Evolutionary conservation across 2,888 invertebrate species (phyloP).

Genomic region (Maniola hyperantus): DNA sequence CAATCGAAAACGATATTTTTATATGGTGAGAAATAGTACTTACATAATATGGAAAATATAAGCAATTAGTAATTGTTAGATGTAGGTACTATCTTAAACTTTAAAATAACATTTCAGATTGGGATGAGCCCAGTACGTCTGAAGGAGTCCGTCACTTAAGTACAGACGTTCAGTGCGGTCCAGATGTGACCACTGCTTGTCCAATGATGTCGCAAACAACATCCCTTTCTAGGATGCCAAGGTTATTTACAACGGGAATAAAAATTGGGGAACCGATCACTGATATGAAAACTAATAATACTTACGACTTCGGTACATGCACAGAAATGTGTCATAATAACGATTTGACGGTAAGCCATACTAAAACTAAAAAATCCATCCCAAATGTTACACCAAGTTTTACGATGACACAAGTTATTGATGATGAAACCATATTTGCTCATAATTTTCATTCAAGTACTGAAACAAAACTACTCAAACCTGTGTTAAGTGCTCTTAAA

Average conservation of each 20-base stretch:
- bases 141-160: conserved; percentile 69
- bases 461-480: conserved; percentile 48
- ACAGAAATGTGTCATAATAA: conserved; percentile 35
- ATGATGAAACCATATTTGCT: conserved; percentile 6
- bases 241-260: conserved; percentile 51
- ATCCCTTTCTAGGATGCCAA: conserved; percentile 53
- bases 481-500: conserved; percentile 47
- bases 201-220: conserved; percentile 54
- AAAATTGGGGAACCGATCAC: conserved; percentile 53
- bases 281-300: conserved; percentile 40
- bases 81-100: neutral
- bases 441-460: conserved; percentile 12
- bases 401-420: conserved; percentile 42
- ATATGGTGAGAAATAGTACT: conserved; percentile 54
- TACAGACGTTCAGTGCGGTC: conserved; percentile 72
- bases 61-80: neutral
- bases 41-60: neutral
- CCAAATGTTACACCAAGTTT: conserved; percentile 40
- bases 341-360: conserved; percentile 1
- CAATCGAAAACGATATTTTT: conserved; percentile 65
- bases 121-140: conserved; percentile 76
- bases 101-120: conserved; percentile 55
- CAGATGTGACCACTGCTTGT: conserved; percentile 52
- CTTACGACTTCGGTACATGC: conserved; percentile 51
- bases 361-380: conserved; percentile 36